These are phyloP conservation scores for Drosophila recens DNA, from an alignment of 2,888 invertebrate genomes.

Conservation along the genomic window DNA sequence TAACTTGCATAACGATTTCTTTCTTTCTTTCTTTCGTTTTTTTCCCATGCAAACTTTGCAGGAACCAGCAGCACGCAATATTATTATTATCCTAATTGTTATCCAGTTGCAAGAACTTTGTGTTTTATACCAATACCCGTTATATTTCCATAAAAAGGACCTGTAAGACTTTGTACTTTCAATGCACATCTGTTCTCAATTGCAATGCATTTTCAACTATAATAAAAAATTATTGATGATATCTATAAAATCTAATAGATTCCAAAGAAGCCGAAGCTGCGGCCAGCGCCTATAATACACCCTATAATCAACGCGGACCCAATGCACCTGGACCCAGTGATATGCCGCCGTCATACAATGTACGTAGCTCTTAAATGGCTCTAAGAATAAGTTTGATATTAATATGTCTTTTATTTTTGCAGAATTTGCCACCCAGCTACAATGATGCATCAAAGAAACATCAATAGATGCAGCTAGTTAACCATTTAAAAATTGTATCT, in stretches of 20 bases:
- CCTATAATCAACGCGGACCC: constrained; percentile 88
- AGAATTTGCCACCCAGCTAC: constrained; percentile 94
- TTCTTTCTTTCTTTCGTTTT: constrained; percentile 41
- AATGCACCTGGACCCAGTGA: constrained; percentile 89
- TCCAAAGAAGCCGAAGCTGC: constrained; percentile 96
- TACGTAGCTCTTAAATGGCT: constrained; percentile 71
- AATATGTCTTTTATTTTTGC: constrained; percentile 23
- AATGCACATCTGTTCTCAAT: not conserved
- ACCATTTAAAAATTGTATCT: not conserved
- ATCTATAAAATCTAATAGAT: constrained; percentile 86
- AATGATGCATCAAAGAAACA: constrained; percentile 89
- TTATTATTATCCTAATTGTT: constrained; percentile 76
- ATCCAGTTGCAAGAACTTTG: constrained; percentile 68
- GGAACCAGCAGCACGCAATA: constrained; percentile 81
- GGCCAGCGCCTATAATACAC: constrained; percentile 95
- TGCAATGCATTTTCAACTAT: not conserved
- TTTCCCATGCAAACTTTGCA: constrained; percentile 56
- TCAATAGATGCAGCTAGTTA: constrained; percentile 31
- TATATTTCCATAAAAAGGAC: constrained; percentile 65
- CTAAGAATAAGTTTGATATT: not conserved
- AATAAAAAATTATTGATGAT: not conserved
- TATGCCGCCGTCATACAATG: constrained; percentile 93
- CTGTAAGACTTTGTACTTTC: constrained; percentile 59
- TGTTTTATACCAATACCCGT: constrained; percentile 78
- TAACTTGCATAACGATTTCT: constrained; percentile 56